Conservation (phyloP, 2,797 vertebrate genomes). For the Macrochelys suwanniensis region DNA sequence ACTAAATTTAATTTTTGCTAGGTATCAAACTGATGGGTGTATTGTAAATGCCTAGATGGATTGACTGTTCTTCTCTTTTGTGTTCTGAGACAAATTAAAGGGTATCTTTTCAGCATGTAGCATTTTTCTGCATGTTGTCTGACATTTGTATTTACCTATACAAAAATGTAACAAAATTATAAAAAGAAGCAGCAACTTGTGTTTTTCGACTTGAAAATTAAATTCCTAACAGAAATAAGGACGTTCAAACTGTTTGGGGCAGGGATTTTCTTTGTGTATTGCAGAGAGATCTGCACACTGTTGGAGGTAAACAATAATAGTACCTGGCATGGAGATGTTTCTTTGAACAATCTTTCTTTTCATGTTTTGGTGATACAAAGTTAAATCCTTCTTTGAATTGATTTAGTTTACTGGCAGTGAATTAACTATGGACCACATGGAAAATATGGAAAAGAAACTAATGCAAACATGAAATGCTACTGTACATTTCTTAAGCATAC, state of each 20-base stretch:
- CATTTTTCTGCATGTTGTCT: background rate
- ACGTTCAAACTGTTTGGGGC: background rate
- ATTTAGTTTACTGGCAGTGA: background rate
- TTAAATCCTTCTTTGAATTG: background rate
- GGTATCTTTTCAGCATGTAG: background rate
- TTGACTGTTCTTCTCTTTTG: slow-evolving; percentile 31
- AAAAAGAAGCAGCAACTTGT: background rate
- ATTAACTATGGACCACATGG: background rate
- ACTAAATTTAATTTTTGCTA: background rate
- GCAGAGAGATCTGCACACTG: background rate
- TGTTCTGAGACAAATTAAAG: background rate
- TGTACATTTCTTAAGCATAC: background rate
- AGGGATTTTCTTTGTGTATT: background rate
- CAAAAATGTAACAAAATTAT: background rate
- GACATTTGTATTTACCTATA: background rate
- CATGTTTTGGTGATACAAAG: background rate
- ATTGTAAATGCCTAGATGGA: background rate
- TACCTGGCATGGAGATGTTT: background rate
- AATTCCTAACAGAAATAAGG: background rate
- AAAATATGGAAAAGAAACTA: background rate
- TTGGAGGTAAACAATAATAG: background rate
- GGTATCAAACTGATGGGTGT: background rate
- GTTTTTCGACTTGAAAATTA: background rate
- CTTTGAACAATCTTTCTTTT: background rate
- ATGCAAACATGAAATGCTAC: background rate